Conservation (phyloP, 2,888 invertebrate genomes). For the Galeruca laticollis region DNA sequence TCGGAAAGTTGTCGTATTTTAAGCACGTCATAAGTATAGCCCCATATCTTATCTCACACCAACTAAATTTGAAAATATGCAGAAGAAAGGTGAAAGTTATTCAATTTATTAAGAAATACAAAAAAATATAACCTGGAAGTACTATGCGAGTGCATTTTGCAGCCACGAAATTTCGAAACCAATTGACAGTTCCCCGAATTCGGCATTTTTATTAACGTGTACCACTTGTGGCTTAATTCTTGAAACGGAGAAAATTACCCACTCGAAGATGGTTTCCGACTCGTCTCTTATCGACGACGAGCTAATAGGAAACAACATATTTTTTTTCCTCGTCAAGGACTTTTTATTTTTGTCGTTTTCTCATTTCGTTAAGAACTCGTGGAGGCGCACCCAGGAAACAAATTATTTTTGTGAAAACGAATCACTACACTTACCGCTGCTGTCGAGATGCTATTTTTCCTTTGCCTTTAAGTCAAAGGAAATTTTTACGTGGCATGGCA, state of each 20-base stretch:
- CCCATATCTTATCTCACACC: too few relatives aligned
- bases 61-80: too few relatives aligned
- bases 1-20: too few relatives aligned
- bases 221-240: conserved; percentile 18
- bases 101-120: too few relatives aligned
- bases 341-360: conserved; percentile 24
- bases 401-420: conserved; percentile 34
- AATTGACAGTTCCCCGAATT: too few relatives aligned
- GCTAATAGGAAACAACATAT: conserved; percentile 34
- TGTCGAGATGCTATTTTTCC: conserved; percentile 25
- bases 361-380: conserved; percentile 30
- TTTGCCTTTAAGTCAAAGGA: conserved; percentile 27
- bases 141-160: too few relatives aligned
- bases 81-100: too few relatives aligned
- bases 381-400: conserved; percentile 18
- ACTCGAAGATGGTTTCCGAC: conserved; percentile 24
- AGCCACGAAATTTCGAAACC: too few relatives aligned
- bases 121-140: too few relatives aligned
- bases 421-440: conserved; percentile 32
- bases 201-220: not conserved
- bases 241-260: conserved; percentile 23
- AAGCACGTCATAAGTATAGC: too few relatives aligned
- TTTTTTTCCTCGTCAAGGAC: conserved; percentile 18
- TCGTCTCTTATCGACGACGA: conserved; percentile 23
- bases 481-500: conserved; percentile 23